Evolutionary conservation across 2,113 vertebrate species (phyloP).

Genomic region (Campylorhamphus procurvoides): DNA sequence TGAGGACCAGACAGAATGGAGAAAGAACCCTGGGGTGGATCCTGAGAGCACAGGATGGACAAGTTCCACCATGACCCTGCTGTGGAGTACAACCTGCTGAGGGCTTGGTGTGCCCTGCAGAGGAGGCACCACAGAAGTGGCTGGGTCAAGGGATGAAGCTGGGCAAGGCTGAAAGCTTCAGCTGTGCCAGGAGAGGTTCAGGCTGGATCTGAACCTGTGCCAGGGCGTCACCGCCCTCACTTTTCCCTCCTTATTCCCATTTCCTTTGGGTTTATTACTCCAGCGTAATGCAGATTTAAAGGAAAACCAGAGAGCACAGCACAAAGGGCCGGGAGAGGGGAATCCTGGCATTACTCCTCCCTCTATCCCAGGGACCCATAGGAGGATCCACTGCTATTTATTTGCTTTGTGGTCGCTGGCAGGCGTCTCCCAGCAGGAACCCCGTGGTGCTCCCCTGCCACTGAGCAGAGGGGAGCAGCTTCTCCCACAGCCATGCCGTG

Average conservation of each 20-base stretch:
- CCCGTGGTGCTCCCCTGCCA: rapidly evolving
- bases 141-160: neutral
- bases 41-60: neutral
- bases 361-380: neutral
- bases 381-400: neutral
- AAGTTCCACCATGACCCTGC: neutral
- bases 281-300: rapidly evolving
- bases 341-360: neutral
- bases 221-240: rapidly evolving
- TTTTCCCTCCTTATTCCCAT: neutral
- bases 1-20: neutral
- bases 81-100: neutral
- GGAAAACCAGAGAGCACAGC: neutral
- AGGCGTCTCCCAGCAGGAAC: neutral
- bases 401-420: neutral
- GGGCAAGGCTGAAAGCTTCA: neutral
- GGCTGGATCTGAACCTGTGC: neutral
- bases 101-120: neutral
- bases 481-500: rapidly evolving
- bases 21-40: neutral
- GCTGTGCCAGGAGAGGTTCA: neutral
- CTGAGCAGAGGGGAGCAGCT: neutral
- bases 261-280: neutral
- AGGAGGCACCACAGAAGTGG: neutral
- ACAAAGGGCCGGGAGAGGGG: neutral